Evolutionary conservation across 2,888 invertebrate species (phyloP).

Genomic region (Torymus texanus): DNA sequence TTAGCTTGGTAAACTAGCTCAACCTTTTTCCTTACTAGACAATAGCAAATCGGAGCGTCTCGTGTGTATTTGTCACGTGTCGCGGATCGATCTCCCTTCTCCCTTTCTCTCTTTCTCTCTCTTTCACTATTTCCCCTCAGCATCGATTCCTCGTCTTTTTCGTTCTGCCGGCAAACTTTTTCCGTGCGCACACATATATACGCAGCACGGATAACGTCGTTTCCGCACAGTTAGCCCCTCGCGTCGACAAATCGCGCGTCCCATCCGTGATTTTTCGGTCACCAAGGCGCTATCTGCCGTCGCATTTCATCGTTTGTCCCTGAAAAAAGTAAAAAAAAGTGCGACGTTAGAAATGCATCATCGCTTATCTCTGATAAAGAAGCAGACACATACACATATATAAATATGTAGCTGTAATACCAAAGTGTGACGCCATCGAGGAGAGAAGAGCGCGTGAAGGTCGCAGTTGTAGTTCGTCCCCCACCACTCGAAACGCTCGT

Average conservation of each 20-base stretch:
- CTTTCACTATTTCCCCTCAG: neutral
- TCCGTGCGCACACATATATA: slow-evolving; percentile 58
- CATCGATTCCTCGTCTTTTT: neutral
- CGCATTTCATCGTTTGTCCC: neutral
- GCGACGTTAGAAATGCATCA: too few species aligned
- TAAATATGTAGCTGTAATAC: too few species aligned
- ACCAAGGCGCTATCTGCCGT: too few species aligned
- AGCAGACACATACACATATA: too few species aligned
- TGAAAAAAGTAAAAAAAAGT: neutral
- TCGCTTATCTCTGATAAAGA: too few species aligned
- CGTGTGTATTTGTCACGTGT: neutral
- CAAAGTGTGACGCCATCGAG: too few species aligned
- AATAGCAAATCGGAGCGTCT: slow-evolving; percentile 14
- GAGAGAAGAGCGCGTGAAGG: too few species aligned
- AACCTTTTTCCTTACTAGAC: neutral
- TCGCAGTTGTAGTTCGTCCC: too few species aligned
- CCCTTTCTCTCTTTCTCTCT: slow-evolving; percentile 5
- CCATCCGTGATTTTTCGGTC: too few species aligned
- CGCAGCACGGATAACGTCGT: slow-evolving; percentile 54
- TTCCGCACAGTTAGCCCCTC: slow-evolving; percentile 31
- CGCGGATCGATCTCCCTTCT: slow-evolving; percentile 4
- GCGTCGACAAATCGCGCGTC: slow-evolving; percentile 55
- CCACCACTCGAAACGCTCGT: too few species aligned
- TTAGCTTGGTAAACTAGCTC: too few species aligned
- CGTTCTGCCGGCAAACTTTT: slow-evolving; percentile 60